These are phyloP conservation scores for Homarus americanus DNA, from an alignment of 1,140 invertebrate species.

Conservation along the genomic window DNA sequence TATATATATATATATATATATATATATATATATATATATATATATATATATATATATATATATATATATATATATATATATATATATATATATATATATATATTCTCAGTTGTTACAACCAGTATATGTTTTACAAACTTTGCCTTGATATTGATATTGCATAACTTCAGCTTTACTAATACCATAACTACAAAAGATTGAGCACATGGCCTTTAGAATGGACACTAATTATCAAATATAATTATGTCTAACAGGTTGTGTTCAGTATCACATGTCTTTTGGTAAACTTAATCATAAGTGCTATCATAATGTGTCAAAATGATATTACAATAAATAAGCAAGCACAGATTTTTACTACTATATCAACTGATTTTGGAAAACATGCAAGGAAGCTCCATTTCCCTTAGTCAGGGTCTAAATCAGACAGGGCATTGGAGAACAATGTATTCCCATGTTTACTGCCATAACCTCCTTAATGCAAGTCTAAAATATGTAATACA, in stretches of 20 bases:
- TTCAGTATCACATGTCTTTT: slow-evolving; percentile 26
- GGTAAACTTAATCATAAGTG: slow-evolving; percentile 28
- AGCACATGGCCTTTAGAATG: slow-evolving; percentile 15
- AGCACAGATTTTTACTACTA: slow-evolving; percentile 15
- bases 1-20: slow-evolving; percentile 20
- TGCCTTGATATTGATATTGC: background rate
- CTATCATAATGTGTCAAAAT: slow-evolving; percentile 23
- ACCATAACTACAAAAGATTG: slow-evolving; percentile 18
- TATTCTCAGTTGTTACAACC: no score
- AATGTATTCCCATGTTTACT: background rate
- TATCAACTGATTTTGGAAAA: slow-evolving; percentile 39
- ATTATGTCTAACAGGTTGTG: slow-evolving; percentile 14
- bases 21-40: slow-evolving; percentile 30
- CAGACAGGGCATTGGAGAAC: slow-evolving; percentile 16
- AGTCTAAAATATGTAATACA: background rate
- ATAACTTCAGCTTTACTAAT: slow-evolving; percentile 11
- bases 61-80: slow-evolving; percentile 41
- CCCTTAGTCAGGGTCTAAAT: slow-evolving; percentile 24
- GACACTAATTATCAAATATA: background rate
- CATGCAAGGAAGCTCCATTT: slow-evolving; percentile 55
- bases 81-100: slow-evolving; percentile 21
- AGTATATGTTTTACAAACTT: slow-evolving; percentile 20
- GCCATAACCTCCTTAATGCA: slow-evolving; percentile 11
- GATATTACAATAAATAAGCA: slow-evolving; percentile 26
- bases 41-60: slow-evolving; percentile 45